Base-by-base conservation (phyloP, 2,888 invertebrate species). In the Metallyticus violacea region DNA sequence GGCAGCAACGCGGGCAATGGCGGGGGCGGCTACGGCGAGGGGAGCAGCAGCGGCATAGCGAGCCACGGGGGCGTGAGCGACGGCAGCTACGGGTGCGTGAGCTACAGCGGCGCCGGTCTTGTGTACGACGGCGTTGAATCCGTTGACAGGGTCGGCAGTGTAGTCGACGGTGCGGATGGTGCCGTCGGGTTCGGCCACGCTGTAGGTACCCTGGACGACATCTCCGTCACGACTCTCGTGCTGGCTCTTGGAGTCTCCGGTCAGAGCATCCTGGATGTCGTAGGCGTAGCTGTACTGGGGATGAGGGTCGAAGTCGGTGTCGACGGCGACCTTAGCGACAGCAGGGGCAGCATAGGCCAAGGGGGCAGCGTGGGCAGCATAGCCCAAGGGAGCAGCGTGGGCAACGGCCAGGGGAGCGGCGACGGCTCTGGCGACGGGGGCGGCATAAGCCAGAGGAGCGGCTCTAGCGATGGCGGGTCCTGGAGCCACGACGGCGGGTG, bases 51-150 rank as follows among this genome's bases (percentile, higher is more conserved):
- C 81, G 81, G 84, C 79, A 6, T 85, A 85, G 83, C 82, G 86
- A 26, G 85, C 78, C 30, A 87, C 86, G 77, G 87, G 86, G 85
- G 85, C 87, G 76, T 80, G 83, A 6, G 26, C 81, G 5, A 77
- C 85, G 22, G 78, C 76, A 77, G 87, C 87, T 7, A 86, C 86
- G 76, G 88, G 87, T 25, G 85, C 88, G 83, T 26, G 40, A 9
- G 85, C 82, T 26, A 79, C 84, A 30, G 84, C 85, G 26, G 79
- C 62, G 81, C 85, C 85, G 78, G 85, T 85, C 78, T 85, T 82
- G 77, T 85, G 86, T 85, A 89, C 88, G 87, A 89, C 88, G 87
- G 89, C 89, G 88, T 89, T 89, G 88, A 89, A 89, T 87, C 89
- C 89, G 85, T 88, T 88, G 87, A 88, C 86, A 87, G 88, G 88